Evolutionary conservation across 2,113 vertebrate species (phyloP).

Genomic region (Rhinolophus ferrumequinum): DNA sequence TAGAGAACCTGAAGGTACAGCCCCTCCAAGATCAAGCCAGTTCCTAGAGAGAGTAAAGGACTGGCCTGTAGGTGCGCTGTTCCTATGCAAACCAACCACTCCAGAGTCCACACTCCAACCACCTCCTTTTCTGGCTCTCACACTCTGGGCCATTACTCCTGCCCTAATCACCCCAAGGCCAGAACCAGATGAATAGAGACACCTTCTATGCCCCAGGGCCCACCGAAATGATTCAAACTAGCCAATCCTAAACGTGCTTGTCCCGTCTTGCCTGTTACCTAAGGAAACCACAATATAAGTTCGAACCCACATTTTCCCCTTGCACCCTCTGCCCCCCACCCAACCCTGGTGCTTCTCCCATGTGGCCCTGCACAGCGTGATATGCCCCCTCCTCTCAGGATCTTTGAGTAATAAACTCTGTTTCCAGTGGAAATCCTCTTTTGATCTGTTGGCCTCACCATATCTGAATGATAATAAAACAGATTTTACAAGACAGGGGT

Average conservation of each 20-base stretch:
- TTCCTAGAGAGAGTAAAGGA: background rate
- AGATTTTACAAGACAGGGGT: background rate
- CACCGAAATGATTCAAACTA: background rate
- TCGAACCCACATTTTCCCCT: background rate
- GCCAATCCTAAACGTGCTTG: background rate
- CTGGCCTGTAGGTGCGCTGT: background rate
- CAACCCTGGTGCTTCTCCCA: background rate
- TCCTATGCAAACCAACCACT: background rate
- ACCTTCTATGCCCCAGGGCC: background rate
- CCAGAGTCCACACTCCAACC: background rate
- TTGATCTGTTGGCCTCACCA: background rate
- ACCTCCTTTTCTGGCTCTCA: background rate
- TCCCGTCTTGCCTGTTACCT: background rate
- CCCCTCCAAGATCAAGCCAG: background rate
- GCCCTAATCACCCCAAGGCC: background rate
- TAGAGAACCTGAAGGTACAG: background rate
- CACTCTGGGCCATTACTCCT: background rate
- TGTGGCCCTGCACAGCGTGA: fast-evolving
- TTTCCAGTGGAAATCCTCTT: background rate
- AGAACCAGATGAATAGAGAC: background rate
- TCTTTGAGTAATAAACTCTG: background rate
- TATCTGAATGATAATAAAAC: background rate
- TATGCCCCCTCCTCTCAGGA: background rate
- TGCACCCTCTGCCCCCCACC: background rate
- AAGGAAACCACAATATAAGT: background rate